Evolutionary conservation across 2,113 vertebrate genomes (phyloP).

Genomic region (Catharus bicknelli): DNA sequence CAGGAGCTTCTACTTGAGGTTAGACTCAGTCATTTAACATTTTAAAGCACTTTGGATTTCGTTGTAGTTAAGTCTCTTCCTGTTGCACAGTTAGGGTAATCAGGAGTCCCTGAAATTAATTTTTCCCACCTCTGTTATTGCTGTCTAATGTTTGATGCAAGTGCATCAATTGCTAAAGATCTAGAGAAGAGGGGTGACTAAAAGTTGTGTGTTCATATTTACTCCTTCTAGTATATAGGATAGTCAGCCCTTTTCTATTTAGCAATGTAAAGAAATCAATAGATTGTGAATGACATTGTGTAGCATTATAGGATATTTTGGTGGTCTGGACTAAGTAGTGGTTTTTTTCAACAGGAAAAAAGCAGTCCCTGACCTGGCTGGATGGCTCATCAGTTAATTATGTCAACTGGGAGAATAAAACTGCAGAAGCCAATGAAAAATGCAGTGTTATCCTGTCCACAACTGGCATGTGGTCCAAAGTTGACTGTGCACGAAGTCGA

Average conservation of each 20-base stretch:
- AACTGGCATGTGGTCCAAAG: conserved; percentile 82
- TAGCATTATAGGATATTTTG: background rate
- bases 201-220: background rate
- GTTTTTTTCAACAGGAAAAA: conserved; percentile 48
- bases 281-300: background rate
- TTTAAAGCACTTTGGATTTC: background rate
- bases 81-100: background rate
- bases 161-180: background rate
- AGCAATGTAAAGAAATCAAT: background rate
- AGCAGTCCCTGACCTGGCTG: conserved; percentile 75
- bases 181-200: background rate
- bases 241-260: background rate
- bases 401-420: conserved; percentile 80
- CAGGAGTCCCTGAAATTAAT: background rate
- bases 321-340: background rate
- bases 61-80: background rate
- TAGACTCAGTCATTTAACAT: background rate
- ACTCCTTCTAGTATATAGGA: background rate
- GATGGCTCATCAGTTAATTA: conserved; percentile 83
- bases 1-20: background rate
- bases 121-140: background rate
- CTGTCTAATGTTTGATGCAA: background rate
- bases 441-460: conserved; percentile 83
- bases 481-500: conserved; percentile 73
- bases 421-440: background rate